These are phyloP conservation scores for Trichonephila inaurata DNA, from an alignment of 1,140 invertebrate genomes.

Conservation along the genomic window DNA sequence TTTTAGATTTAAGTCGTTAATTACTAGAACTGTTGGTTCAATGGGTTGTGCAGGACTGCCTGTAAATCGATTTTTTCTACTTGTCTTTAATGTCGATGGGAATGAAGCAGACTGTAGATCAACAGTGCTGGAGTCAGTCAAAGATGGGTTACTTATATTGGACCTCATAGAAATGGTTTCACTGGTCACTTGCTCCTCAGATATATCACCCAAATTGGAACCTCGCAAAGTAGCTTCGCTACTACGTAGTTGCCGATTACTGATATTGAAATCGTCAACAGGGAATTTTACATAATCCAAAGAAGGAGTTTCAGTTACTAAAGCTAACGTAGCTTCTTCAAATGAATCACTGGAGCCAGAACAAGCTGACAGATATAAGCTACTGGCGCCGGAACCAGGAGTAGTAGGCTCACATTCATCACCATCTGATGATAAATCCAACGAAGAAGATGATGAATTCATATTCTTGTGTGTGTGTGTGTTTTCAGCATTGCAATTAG, in stretches of 20 bases:
- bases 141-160: constrained; percentile 43
- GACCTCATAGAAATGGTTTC: constrained; percentile 57
- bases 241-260: background rate
- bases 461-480: no score
- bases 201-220: constrained; percentile 54
- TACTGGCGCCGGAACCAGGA: constrained; percentile 60
- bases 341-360: constrained; percentile 70
- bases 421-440: constrained; percentile 31
- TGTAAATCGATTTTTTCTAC: constrained; percentile 32
- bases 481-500: constrained; percentile 38
- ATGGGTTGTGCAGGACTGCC: constrained; percentile 63
- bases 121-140: constrained; percentile 31
- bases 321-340: constrained; percentile 39
- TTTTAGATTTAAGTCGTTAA: constrained; percentile 67
- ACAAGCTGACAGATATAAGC: constrained; percentile 71
- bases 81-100: constrained; percentile 64
- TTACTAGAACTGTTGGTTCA: constrained; percentile 65
- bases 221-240: constrained; percentile 55
- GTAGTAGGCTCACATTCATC: background rate
- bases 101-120: constrained; percentile 57
- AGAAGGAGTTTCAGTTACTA: background rate
- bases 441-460: constrained; percentile 49
- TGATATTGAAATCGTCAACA: background rate
- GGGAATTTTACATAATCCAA: no score
- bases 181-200: constrained; percentile 63